A percentile compares a stretch with the other conserved stretches of the same genome.
These are phyloP conservation scores for Seriola dumerili DNA, from an alignment of 2,113 vertebrate species.

Conservation along the genomic window DNA sequence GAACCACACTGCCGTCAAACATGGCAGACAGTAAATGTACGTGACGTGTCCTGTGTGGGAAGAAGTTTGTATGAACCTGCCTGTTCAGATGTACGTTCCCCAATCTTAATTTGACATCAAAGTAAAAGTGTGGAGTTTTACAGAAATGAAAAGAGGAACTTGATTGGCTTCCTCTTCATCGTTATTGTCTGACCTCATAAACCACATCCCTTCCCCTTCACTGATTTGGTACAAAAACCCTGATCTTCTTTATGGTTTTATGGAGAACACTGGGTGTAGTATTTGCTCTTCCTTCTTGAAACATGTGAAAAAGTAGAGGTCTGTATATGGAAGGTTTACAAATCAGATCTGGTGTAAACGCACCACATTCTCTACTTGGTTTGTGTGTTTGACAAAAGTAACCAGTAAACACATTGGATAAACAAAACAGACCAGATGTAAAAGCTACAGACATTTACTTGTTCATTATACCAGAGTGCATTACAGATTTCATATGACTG, in stretches of 20 bases:
- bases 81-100: neutral
- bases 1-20: neutral
- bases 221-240: neutral
- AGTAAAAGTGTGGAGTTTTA: neutral
- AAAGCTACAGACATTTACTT: slow-evolving; percentile 58
- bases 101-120: neutral
- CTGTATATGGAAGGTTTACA: neutral
- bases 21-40: neutral
- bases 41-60: neutral
- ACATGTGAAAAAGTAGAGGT: neutral
- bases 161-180: neutral
- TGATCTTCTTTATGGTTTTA: neutral
- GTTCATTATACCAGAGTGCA: slow-evolving; percentile 58
- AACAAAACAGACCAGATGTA: slow-evolving; percentile 15
- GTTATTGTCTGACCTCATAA: slow-evolving; percentile 18
- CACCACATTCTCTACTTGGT: neutral
- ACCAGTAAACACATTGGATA: neutral
- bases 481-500: slow-evolving; percentile 25
- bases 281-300: neutral
- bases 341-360: neutral
- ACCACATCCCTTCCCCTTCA: slow-evolving; percentile 14
- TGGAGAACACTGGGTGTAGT: neutral
- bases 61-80: neutral
- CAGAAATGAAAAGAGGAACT: slow-evolving; percentile 35
- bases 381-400: neutral